A percentile compares a stretch with the other conserved stretches of the same genome.
phyloP scores from a whole-genome alignment of 2,888 invertebrate species.

The Parthenolecanium corni region DNA sequence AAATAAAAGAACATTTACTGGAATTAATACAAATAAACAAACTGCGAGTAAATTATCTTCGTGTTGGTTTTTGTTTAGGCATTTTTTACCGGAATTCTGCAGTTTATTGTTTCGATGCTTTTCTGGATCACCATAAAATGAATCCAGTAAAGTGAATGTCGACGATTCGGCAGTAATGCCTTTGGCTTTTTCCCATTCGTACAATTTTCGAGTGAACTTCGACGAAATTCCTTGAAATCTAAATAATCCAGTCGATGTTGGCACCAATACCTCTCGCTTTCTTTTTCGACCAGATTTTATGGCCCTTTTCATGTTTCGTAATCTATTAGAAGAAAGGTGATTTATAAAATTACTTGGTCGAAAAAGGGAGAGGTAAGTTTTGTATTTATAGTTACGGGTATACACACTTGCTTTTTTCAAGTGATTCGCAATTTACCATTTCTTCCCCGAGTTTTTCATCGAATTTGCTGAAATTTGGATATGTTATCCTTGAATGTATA shows the following conservation, averaged over 20 bases:
- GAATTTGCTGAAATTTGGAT: too few relatives aligned
- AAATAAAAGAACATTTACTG: not conserved
- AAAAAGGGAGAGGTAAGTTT: too few relatives aligned
- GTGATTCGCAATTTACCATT: too few relatives aligned
- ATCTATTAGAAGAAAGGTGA: constrained; percentile 36
- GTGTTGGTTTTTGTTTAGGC: too few relatives aligned
- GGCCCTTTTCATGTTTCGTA: constrained; percentile 48
- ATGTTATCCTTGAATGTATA: too few relatives aligned
- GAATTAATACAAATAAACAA: too few relatives aligned
- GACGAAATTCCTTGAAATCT: constrained; percentile 76
- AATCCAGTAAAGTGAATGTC: constrained; percentile 64
- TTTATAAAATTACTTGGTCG: too few relatives aligned
- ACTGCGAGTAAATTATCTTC: too few relatives aligned
- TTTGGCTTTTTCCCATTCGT: constrained; percentile 83
- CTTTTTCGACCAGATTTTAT: constrained; percentile 41
- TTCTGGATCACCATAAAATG: constrained; percentile 42
- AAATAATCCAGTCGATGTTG: constrained; percentile 70
- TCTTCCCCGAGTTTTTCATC: too few relatives aligned
- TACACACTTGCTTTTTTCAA: too few relatives aligned
- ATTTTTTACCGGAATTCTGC: constrained; percentile 9
- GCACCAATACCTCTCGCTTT: constrained; percentile 63
- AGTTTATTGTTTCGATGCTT: constrained; percentile 18
- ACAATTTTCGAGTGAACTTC: constrained; percentile 77
- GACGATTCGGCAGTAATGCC: constrained; percentile 77
- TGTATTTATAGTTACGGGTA: too few relatives aligned